Evolutionary conservation across 2,888 invertebrate species (phyloP).

Genomic region (Sialis lutaria): DNA sequence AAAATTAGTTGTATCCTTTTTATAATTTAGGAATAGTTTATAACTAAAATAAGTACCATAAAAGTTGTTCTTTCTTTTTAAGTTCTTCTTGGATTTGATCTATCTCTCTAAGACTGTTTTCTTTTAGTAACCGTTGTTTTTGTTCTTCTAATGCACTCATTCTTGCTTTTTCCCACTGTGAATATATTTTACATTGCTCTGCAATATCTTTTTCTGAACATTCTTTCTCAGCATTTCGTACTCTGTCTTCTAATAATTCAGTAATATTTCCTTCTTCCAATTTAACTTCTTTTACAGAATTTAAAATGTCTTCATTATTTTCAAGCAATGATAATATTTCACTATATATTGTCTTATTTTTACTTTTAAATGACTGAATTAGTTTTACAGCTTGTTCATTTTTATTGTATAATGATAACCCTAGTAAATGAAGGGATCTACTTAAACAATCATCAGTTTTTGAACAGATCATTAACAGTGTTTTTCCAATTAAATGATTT

Average conservation of each 20-base stretch:
- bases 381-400: conserved; percentile 31
- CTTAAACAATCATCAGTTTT: conserved; percentile 29
- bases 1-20: background rate
- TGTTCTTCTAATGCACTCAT: conserved; percentile 39
- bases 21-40: background rate
- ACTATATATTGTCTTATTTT: conserved; percentile 22
- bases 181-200: conserved; percentile 36
- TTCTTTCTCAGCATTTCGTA: conserved; percentile 36
- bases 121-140: conserved; percentile 29
- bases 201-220: conserved; percentile 38
- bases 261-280: conserved; percentile 21
- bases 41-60: conserved; percentile 28
- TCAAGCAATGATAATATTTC: conserved; percentile 24
- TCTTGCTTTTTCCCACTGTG: conserved; percentile 39
- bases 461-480: conserved; percentile 45
- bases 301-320: conserved; percentile 21
- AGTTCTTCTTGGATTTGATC: conserved; percentile 39
- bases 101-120: conserved; percentile 32
- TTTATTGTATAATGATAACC: conserved; percentile 48
- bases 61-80: conserved; percentile 38
- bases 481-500: conserved; percentile 62
- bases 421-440: conserved; percentile 42
- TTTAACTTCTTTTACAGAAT: conserved; percentile 21
- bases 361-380: conserved; percentile 12
- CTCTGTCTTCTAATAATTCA: conserved; percentile 28